Evolutionary conservation across 2,888 invertebrate genomes (phyloP).

Genomic region (Seira musarum): DNA sequence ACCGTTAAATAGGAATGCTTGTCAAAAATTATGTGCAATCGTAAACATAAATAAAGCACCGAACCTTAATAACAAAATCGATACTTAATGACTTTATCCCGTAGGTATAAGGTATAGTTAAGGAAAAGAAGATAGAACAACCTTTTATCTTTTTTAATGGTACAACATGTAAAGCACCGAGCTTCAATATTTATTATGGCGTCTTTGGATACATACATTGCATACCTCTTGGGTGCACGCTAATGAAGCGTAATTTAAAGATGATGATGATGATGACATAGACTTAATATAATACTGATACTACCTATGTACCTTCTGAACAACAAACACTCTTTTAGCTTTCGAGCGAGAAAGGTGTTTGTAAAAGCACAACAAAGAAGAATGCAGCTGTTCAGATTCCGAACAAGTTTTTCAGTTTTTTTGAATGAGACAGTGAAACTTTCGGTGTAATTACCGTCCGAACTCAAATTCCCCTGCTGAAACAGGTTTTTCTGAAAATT

Average conservation of each 20-base stretch:
- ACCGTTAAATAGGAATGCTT: neutral
- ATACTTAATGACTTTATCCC: slow-evolving; percentile 59
- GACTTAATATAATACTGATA: too few relatives aligned
- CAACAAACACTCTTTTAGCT: too few relatives aligned
- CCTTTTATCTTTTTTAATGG: too few relatives aligned
- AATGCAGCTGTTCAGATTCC: too few relatives aligned
- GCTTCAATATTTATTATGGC: neutral
- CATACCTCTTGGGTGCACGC: neutral
- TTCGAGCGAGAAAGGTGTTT: too few relatives aligned
- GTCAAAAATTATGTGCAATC: slow-evolving; percentile 3
- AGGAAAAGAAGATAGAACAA: too few relatives aligned
- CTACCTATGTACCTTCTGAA: too few relatives aligned
- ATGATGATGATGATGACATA: neutral
- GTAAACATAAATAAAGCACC: neutral
- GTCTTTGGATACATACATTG: neutral
- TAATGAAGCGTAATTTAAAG: slow-evolving; percentile 6
- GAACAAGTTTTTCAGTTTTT: too few relatives aligned
- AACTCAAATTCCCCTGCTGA: neutral
- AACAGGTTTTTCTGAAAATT: slow-evolving; percentile 13
- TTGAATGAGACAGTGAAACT: too few relatives aligned
- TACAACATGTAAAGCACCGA: too few relatives aligned
- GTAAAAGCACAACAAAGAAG: too few relatives aligned
- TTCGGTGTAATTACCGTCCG: slow-evolving; percentile 11
- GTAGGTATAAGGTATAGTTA: slow-evolving; percentile 15
- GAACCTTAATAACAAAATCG: slow-evolving; percentile 69